A percentile compares a stretch with the other conserved stretches of the same genome.
Conservation (phyloP, 2,888 invertebrate species). For the Lithodes maja region DNA sequence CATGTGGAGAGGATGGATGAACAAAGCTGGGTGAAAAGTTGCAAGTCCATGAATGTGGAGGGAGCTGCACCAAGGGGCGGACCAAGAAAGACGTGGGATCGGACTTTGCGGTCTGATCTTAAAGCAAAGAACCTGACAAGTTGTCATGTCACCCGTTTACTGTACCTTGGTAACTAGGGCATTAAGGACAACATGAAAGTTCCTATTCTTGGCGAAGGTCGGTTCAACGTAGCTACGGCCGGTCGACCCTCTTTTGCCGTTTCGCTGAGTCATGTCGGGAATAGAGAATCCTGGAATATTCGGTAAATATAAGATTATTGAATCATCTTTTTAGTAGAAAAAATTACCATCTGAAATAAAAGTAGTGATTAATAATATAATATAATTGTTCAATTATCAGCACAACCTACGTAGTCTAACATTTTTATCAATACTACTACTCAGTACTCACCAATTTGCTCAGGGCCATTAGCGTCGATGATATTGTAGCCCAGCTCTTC, state of each 20-base stretch:
- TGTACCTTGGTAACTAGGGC: slow-evolving; percentile 39
- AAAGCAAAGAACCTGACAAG: neutral
- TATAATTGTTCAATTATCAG: too few species aligned
- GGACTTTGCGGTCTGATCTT: too few species aligned
- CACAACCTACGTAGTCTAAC: too few species aligned
- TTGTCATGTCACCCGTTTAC: neutral
- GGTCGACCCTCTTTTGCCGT: slow-evolving; percentile 32
- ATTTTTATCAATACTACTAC: neutral
- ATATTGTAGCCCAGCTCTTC: slow-evolving; percentile 28
- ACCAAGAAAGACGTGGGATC: too few species aligned
- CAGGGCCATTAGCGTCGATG: slow-evolving; percentile 58
- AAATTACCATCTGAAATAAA: too few species aligned
- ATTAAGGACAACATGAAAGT: slow-evolving; percentile 37
- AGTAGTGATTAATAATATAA: too few species aligned
- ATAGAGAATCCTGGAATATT: slow-evolving; percentile 45
- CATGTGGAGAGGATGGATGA: too few species aligned
- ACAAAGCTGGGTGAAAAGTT: too few species aligned
- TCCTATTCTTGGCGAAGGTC: neutral
- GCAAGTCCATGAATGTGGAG: too few species aligned
- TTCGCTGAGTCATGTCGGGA: slow-evolving; percentile 28
- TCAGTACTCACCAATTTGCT: slow-evolving; percentile 48
- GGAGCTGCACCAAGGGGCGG: too few species aligned
- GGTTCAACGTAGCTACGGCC: slow-evolving; percentile 29
- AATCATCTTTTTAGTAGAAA: too few species aligned
- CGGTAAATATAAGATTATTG: too few species aligned